Base-by-base conservation (phyloP, 64 coral and sea anemone genomes). In the Orbicella faveolata region DNA sequence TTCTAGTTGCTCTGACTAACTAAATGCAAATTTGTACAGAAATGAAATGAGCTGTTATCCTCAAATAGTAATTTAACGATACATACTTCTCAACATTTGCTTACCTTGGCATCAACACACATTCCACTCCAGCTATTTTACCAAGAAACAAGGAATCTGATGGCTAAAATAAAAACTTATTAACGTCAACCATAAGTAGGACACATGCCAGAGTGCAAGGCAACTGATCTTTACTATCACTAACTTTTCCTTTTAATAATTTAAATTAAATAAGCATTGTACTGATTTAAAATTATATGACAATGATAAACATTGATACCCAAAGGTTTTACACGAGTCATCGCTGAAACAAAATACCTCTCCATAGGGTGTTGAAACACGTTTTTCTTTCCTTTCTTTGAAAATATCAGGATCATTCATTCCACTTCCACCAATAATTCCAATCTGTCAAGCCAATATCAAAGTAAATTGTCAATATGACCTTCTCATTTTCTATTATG, bases 61-160 rank as follows among this genome's bases (percentile, higher is more conserved):
- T 57, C 55, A 83, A 0, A 61, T 64, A 54, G 21, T 21, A 79
- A 51, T 51, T 79, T 30, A 39, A 51, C 35, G 9, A 79, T 11
- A 57, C 0, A 59, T 16, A 59, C 13, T 59, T 48, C 5, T 48
- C 44, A 48, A 48, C 7, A 0, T 48, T 2, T 48, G 44, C 95
- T 68, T 68, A 98, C 95, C 95, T 94, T n/a, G 95, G 89, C 63
- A 98, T 34, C 15, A 98, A 23, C 75, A 98, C 95, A 89, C 95
- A 98, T 3, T 98, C 89, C 12, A 94, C 75, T 69, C 92, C 95
- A 33, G 84, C 59, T 34, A 98, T 91, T 82, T 98, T 94, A 16
- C 95, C 95, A 82, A 89, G 34, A 20, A 94, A 68, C 30, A 98
- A 80, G 3, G 62, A 54, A 94, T 98, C 95, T 84, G 95, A 98